phyloP scores from a whole-genome alignment of 2,113 vertebrate species.

The Turdus rufiventris region DNA sequence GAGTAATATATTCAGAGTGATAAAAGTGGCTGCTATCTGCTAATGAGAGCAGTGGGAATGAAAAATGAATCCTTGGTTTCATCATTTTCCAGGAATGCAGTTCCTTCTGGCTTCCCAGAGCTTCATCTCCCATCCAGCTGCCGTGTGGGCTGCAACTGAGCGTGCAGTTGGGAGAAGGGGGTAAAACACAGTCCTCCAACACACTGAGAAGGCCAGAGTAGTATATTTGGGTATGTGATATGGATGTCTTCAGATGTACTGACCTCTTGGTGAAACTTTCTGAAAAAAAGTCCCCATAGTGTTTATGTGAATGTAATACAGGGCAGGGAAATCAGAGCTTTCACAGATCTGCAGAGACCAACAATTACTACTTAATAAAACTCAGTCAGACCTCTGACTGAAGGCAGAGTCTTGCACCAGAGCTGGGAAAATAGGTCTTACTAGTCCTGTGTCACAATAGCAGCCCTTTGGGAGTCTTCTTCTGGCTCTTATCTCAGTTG shows the following conservation, averaged over 20 bases:
- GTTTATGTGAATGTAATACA: background rate
- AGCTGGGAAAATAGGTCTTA: background rate
- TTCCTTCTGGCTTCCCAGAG: constrained; percentile 11
- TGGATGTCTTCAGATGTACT: background rate
- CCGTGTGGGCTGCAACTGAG: background rate
- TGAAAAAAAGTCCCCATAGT: background rate
- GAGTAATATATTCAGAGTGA: background rate
- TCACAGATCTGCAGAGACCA: background rate
- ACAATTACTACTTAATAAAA: background rate
- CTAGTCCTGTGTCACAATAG: background rate
- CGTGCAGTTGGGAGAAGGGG: background rate
- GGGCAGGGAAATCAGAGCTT: background rate
- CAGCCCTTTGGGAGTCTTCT: background rate
- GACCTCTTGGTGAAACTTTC: background rate
- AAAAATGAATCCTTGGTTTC: constrained; percentile 30
- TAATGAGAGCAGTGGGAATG: background rate
- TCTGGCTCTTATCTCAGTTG: background rate
- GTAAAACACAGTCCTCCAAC: background rate
- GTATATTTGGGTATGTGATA: background rate
- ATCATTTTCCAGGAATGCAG: constrained; percentile 42
- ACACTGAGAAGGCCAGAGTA: background rate
- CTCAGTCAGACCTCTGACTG: background rate
- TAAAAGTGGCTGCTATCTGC: constrained; percentile 25
- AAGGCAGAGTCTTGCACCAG: background rate
- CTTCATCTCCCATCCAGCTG: background rate